Evolutionary conservation across 2,113 vertebrate species (phyloP).

Genomic region (Dromiciops gliroides): DNA sequence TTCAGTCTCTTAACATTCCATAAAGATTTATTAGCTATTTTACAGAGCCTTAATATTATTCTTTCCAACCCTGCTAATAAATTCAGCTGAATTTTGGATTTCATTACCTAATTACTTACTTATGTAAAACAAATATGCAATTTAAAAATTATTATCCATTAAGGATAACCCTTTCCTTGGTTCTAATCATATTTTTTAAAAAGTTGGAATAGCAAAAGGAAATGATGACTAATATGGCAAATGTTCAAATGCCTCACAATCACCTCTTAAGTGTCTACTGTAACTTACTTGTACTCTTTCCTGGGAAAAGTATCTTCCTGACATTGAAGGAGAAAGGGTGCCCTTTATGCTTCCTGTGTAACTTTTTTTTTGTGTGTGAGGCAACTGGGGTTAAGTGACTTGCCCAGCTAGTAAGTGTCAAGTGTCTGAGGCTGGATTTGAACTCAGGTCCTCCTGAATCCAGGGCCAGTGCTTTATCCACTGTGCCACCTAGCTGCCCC

Average conservation of each 20-base stretch:
- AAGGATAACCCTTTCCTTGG: background rate
- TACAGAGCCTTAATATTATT: background rate
- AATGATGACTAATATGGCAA: slow-evolving; percentile 5
- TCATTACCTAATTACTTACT: slow-evolving; percentile 31
- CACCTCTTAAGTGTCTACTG: background rate
- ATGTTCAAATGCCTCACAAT: background rate
- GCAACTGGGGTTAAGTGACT: too few species aligned
- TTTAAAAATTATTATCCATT: slow-evolving; percentile 34
- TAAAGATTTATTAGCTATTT: slow-evolving; percentile 35
- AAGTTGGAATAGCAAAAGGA: background rate
- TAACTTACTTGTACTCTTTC: slow-evolving; percentile 33
- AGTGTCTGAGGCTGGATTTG: too few species aligned
- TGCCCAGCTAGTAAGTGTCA: too few species aligned
- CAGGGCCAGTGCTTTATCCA: too few species aligned
- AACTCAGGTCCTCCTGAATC: too few species aligned
- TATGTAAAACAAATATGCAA: slow-evolving; percentile 32
- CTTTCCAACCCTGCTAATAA: slow-evolving; percentile 50
- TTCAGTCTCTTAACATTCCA: slow-evolving; percentile 52
- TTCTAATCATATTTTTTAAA: background rate
- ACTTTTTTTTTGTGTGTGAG: too few species aligned
- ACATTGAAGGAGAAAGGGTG: background rate
- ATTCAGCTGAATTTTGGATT: slow-evolving; percentile 30
- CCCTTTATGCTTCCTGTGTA: background rate
- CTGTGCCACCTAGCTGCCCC: too few species aligned
- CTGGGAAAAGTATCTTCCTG: background rate